Evolutionary conservation across 1,140 invertebrate species (phyloP), one percentile per base, ranked within the genome.

Genomic region (Megalonaias nervosa): DNA sequence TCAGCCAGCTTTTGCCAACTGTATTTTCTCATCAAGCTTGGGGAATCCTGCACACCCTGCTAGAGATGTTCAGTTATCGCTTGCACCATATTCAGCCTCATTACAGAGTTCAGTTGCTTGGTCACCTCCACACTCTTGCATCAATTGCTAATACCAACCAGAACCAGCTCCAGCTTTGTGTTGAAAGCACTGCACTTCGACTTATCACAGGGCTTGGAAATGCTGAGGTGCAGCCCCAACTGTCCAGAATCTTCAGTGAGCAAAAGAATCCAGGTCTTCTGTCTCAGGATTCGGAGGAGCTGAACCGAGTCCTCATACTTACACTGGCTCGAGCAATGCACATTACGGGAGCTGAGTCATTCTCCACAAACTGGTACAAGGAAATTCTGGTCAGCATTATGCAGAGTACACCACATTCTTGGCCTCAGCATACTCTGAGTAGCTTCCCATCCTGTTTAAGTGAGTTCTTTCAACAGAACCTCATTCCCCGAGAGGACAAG

Each of bases 21-120:
- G 97, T 97, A 23, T 97, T 97, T 81, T 97, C 97, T 88, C 95
- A 94, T 48, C 96, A 98, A 82, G 96, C 96, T 1, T 98, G 97
- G 96, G 96, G 96, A 55, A 98, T 97, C 68, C 92, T 99, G 11
- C 97, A 99, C 87, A 98, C 97, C 0, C 90, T 99, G 31, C 91
- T 99, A 80, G 97, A 99, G 90, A 98, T 99, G 97, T 98, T 98
- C 88, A 97, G 95, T 71, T 98, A 98, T 88, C 92, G 97, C 67
- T 94, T 99, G 91, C 97, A 98, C 90, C 97, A 99, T 89, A 97
- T 98, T 82, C 97, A 98, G 83, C 96, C 97, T 0, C 96, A 98
- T 90, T 99, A 98, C 89, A 93, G 97, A 69, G 95, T 98, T 0
- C 97, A 98, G 87, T 92, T 99, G 12, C 90, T 99, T 4, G 96